phyloP scores from a whole-genome alignment of 1,140 invertebrate species.

The Tetramorium simillimum region DNA sequence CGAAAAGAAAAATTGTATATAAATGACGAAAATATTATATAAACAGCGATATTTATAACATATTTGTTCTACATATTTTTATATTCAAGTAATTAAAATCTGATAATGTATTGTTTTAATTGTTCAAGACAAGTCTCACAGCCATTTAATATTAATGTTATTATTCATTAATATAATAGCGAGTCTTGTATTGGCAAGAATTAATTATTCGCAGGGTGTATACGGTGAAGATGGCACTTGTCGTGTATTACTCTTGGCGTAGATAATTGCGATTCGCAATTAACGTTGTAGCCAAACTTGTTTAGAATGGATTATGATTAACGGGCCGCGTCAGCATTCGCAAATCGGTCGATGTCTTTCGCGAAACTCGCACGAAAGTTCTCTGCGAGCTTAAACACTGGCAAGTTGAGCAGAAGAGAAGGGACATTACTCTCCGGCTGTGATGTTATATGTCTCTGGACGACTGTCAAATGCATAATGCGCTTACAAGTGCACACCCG shows the following conservation, averaged over 20 bases:
- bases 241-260: constrained; percentile 30
- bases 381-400: constrained; percentile 36
- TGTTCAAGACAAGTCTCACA: neutral
- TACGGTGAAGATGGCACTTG: constrained; percentile 19
- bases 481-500: constrained; percentile 52
- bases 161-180: neutral
- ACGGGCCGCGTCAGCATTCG: constrained; percentile 32
- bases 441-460: constrained; percentile 56
- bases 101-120: neutral
- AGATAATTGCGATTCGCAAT: constrained; percentile 51
- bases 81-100: neutral
- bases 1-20: neutral
- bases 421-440: constrained; percentile 53
- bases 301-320: constrained; percentile 58
- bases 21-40: neutral
- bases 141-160: neutral
- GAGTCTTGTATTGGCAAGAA: constrained; percentile 1
- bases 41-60: neutral
- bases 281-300: constrained; percentile 40
- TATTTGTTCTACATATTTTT: neutral
- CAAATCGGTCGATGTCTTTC: constrained; percentile 58
- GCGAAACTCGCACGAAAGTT: constrained; percentile 42
- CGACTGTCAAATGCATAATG: constrained; percentile 63
- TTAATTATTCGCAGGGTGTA: constrained; percentile 13
- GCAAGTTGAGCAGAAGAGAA: constrained; percentile 52